Percentiles rank a stretch among this genome's conserved stretches.
phyloP scores from a whole-genome alignment of 1,140 invertebrate species.

The Drosophila bocki region DNA sequence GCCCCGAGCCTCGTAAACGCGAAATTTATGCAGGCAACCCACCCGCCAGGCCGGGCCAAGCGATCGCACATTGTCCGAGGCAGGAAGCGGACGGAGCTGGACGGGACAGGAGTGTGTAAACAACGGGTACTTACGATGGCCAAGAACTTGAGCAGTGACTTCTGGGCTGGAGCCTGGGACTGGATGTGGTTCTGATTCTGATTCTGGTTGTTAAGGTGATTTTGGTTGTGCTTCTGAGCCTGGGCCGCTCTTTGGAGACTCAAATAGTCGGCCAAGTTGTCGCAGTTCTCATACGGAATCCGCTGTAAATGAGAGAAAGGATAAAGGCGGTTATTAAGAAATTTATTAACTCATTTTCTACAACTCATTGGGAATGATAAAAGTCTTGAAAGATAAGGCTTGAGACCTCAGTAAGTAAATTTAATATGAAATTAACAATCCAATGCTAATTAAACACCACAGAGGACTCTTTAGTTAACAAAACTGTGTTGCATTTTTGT shows the following conservation, averaged over 20 bases:
- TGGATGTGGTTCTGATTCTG: constrained; percentile 28
- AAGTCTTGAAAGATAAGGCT: background rate
- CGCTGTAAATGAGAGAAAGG: constrained; percentile 53
- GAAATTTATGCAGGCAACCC: constrained; percentile 72
- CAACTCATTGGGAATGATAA: background rate
- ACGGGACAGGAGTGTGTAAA: constrained; percentile 12
- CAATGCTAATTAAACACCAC: background rate
- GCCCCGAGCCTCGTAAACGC: constrained; percentile 56
- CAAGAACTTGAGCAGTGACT: constrained; percentile 88
- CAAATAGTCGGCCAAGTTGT: constrained; percentile 80
- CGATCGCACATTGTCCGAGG: constrained; percentile 67
- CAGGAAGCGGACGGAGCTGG: constrained; percentile 54
- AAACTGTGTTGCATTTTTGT: constrained; percentile 7
- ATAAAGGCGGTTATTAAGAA: constrained; percentile 3
- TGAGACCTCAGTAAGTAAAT: background rate
- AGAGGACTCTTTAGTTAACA: background rate
- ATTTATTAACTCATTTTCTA: too few relatives aligned
- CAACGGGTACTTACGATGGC: constrained; percentile 87
- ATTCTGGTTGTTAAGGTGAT: background rate
- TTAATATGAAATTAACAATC: background rate
- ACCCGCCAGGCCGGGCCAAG: constrained; percentile 56
- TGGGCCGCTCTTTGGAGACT: constrained; percentile 66
- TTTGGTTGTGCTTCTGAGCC: constrained; percentile 35
- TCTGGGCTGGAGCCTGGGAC: constrained; percentile 69
- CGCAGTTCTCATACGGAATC: constrained; percentile 72